These are phyloP conservation scores for Philopotamus ludificatus DNA, from an alignment of 1,140 invertebrate species.

Conservation along the genomic window DNA sequence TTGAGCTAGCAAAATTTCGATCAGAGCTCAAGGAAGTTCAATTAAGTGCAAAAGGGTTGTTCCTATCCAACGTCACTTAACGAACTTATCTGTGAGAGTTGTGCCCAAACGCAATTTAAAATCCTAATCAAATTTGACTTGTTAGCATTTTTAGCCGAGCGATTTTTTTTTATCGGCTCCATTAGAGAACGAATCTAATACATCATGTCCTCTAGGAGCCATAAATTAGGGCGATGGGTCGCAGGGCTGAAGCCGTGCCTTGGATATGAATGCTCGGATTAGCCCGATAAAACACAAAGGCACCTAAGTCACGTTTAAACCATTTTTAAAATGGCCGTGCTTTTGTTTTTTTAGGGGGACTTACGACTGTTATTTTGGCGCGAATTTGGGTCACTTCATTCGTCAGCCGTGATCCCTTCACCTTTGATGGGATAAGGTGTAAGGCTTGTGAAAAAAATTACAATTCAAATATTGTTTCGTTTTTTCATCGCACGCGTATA, in stretches of 20 bases:
- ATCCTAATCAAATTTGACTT: not conserved
- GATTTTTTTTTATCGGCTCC: not conserved
- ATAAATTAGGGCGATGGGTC: slow-evolving; percentile 29
- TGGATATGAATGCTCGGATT: slow-evolving; percentile 26
- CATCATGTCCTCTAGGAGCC: slow-evolving; percentile 14
- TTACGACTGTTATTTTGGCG: not conserved
- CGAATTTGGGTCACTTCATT: not conserved
- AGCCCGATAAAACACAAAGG: slow-evolving; percentile 20
- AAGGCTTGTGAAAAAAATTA: too few relatives aligned
- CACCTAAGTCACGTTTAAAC: slow-evolving; percentile 29
- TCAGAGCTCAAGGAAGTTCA: too few relatives aligned
- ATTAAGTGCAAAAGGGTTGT: too few relatives aligned
- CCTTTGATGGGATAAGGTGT: not conserved
- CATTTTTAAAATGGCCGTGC: slow-evolving; percentile 19
- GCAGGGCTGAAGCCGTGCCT: slow-evolving; percentile 21
- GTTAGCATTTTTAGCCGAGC: not conserved
- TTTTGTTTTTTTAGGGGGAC: slow-evolving; percentile 1
- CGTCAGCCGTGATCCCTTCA: not conserved
- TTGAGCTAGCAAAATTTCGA: too few relatives aligned
- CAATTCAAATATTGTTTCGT: not conserved
- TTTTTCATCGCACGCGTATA: not conserved
- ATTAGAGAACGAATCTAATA: slow-evolving; percentile 24
- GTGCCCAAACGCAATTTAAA: not conserved
- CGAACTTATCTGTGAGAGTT: too few relatives aligned
- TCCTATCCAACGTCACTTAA: too few relatives aligned